Percentiles rank a stretch among this genome's conserved stretches.
Evolutionary conservation across 2,797 vertebrate genomes (phyloP).

Genomic region (Microctenopoma stevenorrisi): DNA sequence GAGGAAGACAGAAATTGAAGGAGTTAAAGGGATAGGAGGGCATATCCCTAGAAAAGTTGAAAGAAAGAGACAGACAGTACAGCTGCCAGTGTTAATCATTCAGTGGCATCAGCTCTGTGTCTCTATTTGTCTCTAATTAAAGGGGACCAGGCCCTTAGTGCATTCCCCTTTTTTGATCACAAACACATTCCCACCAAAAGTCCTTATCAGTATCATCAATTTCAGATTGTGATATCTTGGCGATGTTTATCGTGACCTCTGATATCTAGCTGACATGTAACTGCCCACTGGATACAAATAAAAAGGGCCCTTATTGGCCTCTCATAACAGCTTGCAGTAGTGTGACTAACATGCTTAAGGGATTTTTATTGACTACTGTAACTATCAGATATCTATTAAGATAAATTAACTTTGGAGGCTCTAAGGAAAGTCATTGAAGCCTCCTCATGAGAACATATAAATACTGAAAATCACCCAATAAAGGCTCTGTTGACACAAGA

Average conservation of each 20-base stretch:
- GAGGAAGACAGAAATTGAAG: neutral
- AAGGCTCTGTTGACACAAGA: too few relatives aligned
- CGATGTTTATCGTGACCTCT: conserved; percentile 17
- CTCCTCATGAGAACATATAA: too few relatives aligned
- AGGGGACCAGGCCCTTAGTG: conserved; percentile 34
- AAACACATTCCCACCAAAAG: neutral
- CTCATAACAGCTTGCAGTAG: too few relatives aligned
- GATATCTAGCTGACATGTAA: neutral
- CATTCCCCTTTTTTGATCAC: neutral
- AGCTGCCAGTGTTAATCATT: conserved; percentile 70
- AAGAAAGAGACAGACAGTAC: conserved; percentile 36
- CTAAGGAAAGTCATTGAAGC: neutral
- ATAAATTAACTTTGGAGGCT: too few relatives aligned
- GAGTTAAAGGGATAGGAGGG: conserved; percentile 9
- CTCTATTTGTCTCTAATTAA: conserved; percentile 44
- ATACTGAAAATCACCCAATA: too few relatives aligned
- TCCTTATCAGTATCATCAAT: conserved; percentile 22
- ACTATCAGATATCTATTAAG: neutral
- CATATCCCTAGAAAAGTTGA: conserved; percentile 26
- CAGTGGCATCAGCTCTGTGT: conserved; percentile 58
- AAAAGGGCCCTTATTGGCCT: too few relatives aligned
- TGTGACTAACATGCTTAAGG: too few relatives aligned
- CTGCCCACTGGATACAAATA: neutral
- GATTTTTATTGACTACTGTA: neutral
- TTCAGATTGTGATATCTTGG: too few relatives aligned